phyloP scores from a whole-genome alignment of 53 echinoderm and acorn worm genomes.

The Apostichopus leukothele region DNA sequence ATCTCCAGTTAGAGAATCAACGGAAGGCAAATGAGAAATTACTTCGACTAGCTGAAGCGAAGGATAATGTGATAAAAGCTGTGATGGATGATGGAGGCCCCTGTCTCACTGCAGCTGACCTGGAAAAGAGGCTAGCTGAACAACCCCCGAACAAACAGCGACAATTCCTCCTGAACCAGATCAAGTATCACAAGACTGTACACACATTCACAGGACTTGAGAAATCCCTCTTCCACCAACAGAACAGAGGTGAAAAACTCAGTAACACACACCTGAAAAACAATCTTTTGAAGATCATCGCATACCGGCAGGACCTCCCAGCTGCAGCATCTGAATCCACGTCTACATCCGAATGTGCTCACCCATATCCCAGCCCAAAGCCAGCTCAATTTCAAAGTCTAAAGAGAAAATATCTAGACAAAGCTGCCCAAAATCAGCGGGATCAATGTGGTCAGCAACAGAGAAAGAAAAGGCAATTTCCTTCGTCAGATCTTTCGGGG shows the following conservation, averaged over 20 bases:
- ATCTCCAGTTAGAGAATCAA: neutral
- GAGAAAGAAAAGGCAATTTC: no score
- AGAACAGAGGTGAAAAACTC: constrained; percentile 30
- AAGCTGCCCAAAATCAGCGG: neutral
- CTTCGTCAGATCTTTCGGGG: neutral
- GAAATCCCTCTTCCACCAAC: constrained; percentile 19
- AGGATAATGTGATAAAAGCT: constrained; percentile 11
- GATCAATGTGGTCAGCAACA: no score
- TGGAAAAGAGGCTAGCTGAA: constrained; percentile 1
- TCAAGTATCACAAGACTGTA: constrained; percentile 35
- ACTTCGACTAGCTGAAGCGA: constrained; percentile 21
- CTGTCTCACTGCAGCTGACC: constrained; percentile 20
- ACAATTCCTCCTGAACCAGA: constrained; percentile 23
- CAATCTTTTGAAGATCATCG: constrained; percentile 21
- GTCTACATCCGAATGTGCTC: neutral
- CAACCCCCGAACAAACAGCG: constrained; percentile 26
- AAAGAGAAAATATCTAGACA: constrained; percentile 14
- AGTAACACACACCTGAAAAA: neutral
- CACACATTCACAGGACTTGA: constrained; percentile 31
- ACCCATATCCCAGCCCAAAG: constrained; percentile 5
- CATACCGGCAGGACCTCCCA: neutral
- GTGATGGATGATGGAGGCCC: constrained; percentile 40
- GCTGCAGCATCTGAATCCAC: neutral
- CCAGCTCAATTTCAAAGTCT: neutral
- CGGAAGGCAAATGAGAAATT: constrained; percentile 17